phyloP scores from a whole-genome alignment of 2,797 vertebrate genomes.

The Geotrypetes seraphini region DNA sequence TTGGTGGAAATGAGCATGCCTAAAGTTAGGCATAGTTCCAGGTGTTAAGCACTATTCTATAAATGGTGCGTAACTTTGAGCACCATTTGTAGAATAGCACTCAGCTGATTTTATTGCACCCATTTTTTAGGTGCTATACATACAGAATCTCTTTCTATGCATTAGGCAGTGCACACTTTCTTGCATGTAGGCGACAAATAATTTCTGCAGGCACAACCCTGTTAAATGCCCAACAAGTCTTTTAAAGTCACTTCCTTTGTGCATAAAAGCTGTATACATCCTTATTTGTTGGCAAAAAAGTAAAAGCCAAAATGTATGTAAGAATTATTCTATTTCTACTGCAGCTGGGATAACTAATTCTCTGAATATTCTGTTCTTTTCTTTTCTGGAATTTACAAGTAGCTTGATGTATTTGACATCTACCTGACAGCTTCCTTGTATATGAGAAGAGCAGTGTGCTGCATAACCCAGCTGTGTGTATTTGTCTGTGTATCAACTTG shows the following conservation, averaged over 20 bases:
- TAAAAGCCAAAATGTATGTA: neutral
- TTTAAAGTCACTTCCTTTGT: neutral
- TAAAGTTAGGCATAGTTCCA: too few relatives aligned
- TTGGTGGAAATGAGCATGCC: too few relatives aligned
- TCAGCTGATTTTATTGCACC: too few relatives aligned
- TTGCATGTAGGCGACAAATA: too few relatives aligned
- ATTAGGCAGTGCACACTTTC: too few relatives aligned
- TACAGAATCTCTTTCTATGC: too few relatives aligned
- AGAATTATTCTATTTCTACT: neutral
- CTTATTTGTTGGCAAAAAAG: neutral
- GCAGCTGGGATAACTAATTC: slow-evolving; percentile 47
- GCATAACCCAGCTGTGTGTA: slow-evolving; percentile 56
- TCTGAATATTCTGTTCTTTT: slow-evolving; percentile 15
- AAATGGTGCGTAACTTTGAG: too few relatives aligned
- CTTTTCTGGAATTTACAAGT: slow-evolving; percentile 66
- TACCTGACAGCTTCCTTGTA: slow-evolving; percentile 66
- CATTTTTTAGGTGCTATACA: too few relatives aligned
- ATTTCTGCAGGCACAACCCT: neutral
- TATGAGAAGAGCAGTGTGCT: slow-evolving; percentile 56
- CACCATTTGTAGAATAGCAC: too few relatives aligned
- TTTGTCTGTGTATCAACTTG: slow-evolving; percentile 42
- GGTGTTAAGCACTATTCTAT: too few relatives aligned
- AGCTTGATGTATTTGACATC: slow-evolving; percentile 80
- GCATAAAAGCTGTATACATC: neutral
- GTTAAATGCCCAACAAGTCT: neutral